Conservation (phyloP, 2,113 vertebrate genomes). For the Hirundichthys speculiger region DNA sequence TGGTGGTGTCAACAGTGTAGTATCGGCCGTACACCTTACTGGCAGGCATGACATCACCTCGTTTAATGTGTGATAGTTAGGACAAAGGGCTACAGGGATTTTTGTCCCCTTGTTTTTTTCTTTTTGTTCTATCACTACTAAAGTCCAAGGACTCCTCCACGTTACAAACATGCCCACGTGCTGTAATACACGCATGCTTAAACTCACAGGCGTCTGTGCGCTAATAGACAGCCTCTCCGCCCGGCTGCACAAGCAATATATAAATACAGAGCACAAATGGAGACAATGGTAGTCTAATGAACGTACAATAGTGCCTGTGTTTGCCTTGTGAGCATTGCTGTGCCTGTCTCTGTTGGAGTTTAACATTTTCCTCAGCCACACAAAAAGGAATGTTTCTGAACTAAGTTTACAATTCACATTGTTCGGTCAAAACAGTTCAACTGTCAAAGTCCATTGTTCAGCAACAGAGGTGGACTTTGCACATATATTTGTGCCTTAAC, state of each 20-base stretch:
- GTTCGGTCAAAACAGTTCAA: slow-evolving; percentile 23
- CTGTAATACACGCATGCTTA: slow-evolving; percentile 23
- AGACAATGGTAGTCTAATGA: slow-evolving; percentile 56
- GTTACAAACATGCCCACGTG: neutral
- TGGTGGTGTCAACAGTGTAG: slow-evolving; percentile 62
- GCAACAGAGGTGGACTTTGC: slow-evolving; percentile 61
- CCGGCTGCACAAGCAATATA: slow-evolving; percentile 37
- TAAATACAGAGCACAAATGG: slow-evolving; percentile 43
- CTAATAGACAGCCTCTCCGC: slow-evolving; percentile 26
- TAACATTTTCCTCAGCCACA: slow-evolving; percentile 33
- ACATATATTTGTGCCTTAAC: slow-evolving; percentile 46
- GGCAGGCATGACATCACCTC: slow-evolving; percentile 64
- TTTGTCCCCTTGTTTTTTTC: neutral
- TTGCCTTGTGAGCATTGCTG: slow-evolving; percentile 36
- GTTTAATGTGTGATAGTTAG: slow-evolving; percentile 48
- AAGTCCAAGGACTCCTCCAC: neutral
- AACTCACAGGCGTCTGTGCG: slow-evolving; percentile 23
- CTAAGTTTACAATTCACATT: slow-evolving; percentile 7
- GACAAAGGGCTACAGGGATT: slow-evolving; percentile 3
- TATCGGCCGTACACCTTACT: slow-evolving; percentile 52
- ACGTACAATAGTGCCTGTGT: slow-evolving; percentile 60
- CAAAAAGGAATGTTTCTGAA: slow-evolving; percentile 21
- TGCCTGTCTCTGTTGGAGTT: slow-evolving; percentile 65
- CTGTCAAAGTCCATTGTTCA: slow-evolving; percentile 49
- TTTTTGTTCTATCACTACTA: neutral